These are phyloP conservation scores for Oasisia sp. DNA, from an alignment of 2,888 invertebrate species.

Conservation along the genomic window DNA sequence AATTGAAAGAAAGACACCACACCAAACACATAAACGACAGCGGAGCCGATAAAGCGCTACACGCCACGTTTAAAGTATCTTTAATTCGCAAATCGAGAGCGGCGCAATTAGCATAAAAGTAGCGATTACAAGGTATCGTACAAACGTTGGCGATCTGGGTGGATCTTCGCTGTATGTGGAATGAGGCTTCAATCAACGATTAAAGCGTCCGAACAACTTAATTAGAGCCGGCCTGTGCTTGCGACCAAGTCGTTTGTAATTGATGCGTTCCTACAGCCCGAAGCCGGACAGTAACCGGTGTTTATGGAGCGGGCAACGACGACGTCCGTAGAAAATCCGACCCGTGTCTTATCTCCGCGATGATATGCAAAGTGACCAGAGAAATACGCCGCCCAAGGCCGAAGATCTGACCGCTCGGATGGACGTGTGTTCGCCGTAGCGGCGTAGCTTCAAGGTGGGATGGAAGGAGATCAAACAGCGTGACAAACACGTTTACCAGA, in stretches of 20 bases:
- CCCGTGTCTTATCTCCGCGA: background rate
- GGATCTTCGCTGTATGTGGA: constrained; percentile 12
- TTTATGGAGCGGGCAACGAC: background rate
- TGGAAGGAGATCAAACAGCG: background rate
- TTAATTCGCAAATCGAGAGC: background rate
- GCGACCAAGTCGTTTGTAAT: background rate
- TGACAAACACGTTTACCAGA: constrained; percentile 1
- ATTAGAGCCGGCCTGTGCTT: background rate
- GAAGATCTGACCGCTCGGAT: background rate
- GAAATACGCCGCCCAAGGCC: background rate
- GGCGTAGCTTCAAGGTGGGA: background rate
- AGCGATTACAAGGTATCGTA: background rate
- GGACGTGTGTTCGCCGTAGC: background rate
- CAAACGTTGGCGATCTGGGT: background rate
- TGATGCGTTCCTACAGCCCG: background rate
- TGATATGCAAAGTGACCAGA: background rate
- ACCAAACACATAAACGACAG: background rate
- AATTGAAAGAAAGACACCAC: constrained; percentile 3
- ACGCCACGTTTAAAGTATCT: background rate
- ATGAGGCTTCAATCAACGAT: constrained; percentile 5
- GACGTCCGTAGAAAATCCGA: background rate
- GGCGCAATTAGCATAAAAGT: background rate
- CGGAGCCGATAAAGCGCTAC: background rate
- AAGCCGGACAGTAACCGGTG: background rate
- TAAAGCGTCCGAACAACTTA: background rate